A percentile compares a stretch with the other conserved stretches of the same genome.
phyloP scores from a whole-genome alignment of 2,113 vertebrate genomes.

The Gadus chalcogrammus region DNA sequence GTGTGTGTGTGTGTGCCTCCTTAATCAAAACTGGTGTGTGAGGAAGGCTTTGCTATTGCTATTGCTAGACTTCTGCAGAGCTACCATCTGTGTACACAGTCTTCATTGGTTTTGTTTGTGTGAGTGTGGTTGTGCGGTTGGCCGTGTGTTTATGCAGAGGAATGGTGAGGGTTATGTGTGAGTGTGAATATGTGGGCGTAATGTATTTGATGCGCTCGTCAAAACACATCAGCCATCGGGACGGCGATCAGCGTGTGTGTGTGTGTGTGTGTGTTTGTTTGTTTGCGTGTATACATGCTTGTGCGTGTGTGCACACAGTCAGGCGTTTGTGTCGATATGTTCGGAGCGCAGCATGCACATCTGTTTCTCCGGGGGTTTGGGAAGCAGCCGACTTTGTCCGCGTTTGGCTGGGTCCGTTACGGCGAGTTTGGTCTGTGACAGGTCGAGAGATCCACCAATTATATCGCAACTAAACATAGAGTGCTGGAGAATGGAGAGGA shows the following conservation, averaged over 20 bases:
- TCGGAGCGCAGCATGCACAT: background rate
- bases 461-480: constrained; percentile 22
- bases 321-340: background rate
- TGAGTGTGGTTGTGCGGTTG: constrained; percentile 8
- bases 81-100: background rate
- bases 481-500: too few species aligned
- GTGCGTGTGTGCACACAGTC: constrained; percentile 1
- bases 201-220: constrained; percentile 46
- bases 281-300: constrained; percentile 7
- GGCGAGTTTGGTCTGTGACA: constrained; percentile 60
- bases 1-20: constrained; percentile 1
- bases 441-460: constrained; percentile 58
- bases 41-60: too few species aligned
- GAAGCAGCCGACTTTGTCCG: constrained; percentile 46
- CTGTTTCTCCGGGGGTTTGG: constrained; percentile 36
- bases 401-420: constrained; percentile 51
- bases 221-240: constrained; percentile 45
- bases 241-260: background rate
- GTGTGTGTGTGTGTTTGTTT: constrained; percentile 22
- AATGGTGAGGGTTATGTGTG: background rate
- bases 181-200: constrained; percentile 43
- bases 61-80: background rate
- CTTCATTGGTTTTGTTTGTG: background rate
- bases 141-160: constrained; percentile 2
- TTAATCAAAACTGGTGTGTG: background rate